Evolutionary conservation across 2,888 invertebrate genomes (phyloP), one percentile per base, ranked within the genome.

Genomic region (Ochropacha duplaris): DNA sequence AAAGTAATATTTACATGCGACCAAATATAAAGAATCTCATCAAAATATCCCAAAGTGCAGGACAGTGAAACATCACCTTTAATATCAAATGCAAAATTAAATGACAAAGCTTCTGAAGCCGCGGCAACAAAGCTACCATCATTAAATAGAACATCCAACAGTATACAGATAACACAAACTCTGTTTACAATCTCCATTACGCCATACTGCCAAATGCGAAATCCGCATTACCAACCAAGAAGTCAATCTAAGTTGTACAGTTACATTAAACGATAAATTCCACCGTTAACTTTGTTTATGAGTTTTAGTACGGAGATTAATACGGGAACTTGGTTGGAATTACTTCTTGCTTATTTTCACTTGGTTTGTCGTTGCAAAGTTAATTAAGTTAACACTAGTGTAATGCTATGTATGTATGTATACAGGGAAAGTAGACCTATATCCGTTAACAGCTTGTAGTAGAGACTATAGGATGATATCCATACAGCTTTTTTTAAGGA

Each of bases 191-290:
- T 60, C 59, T 22, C 54, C 28, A 49, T 36, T 36, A 36, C n/a
- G 54, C 54, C 16, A 16, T 34, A 52, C 24, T 34, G 31, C 56
- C 50, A 49, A 50, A 56, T 65, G 61, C 63, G 60, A 71, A 68
- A 62, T 62, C 59, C 64, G 70, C 72, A 72, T 81, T 72, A 80
- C 67, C 68, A 75, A 64, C 57, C 67, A 54, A 59, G 68, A 79
- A 84, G 78, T 80, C 79, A 85, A 85, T 85, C 78, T 83, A 84
- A 86, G 74, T 86, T 84, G 67, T 55, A 76, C 79, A 76, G 72
- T 83, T 76, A 81, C 75, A 72, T 74, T 65, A 64, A 64, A 60
- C 76, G 72, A 83, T 84, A 83, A 82, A 84, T 80, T 79, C 73
- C 69, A 66, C 55, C 58, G 54, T 66, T 59, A 69, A 72, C 62